Evolutionary conservation across 2,888 invertebrate genomes (phyloP), one percentile per base, ranked within the genome.

Genomic region (Caenorhabditis sp.): DNA sequence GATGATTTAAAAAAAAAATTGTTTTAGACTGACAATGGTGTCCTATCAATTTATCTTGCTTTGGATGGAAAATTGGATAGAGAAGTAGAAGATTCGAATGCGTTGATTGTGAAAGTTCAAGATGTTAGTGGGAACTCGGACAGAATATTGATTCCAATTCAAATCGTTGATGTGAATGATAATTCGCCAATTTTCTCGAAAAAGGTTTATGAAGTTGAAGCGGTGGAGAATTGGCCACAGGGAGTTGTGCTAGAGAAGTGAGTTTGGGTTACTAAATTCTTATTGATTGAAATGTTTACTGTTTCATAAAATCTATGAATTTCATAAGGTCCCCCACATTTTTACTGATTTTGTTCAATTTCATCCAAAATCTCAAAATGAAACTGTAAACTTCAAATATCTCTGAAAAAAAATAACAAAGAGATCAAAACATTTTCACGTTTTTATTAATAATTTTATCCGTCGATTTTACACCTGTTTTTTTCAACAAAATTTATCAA

Each of bases 121-220:
- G 83, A 83, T 63, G 50, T 58, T 5, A 78, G 77, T 8, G 71
- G 69, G 10, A 80, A 81, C 53, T 56, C 60, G 12, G 76, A 80
- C 27, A 23, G 53, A 7, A 27, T 61, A 17, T 26, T 70, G 49
- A 31, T 84, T 14, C 70, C 67, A 36, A 74, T 84, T 25, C 58
- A 63, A 61, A 63, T 82, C 50, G 61, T 70, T 20, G 83, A 84
- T 63, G 73, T 72, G 17, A 87, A 87, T 76, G 86, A 87, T 67
- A 85, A 84, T 56, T 56, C 77, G n/a, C 84, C 84, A 1, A 52
- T 67, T 53, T 77, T 84, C 57, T 53, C 53, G 50, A 38, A 61
- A 27, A 62, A 64, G 17, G 62, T 68, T 10, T 74, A 76, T 52
- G 68, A 81, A 21, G 67, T 83, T n/a, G 73, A 83, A 57, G 77